Evolutionary conservation across 2,113 vertebrate species (phyloP).

Genomic region (Pachyramphus minor): DNA sequence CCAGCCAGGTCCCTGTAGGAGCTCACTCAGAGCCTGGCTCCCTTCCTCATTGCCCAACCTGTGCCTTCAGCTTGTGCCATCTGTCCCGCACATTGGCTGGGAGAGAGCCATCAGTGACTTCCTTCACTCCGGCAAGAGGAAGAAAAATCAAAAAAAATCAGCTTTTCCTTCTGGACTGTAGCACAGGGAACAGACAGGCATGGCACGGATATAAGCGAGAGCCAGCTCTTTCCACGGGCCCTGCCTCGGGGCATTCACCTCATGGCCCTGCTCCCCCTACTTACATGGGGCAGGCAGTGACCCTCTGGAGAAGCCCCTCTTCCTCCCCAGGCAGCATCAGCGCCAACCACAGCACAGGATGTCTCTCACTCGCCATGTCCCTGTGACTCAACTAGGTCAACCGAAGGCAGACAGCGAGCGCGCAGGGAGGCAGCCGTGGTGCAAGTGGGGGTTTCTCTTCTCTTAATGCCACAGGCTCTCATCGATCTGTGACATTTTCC

Average conservation of each 20-base stretch:
- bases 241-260: rapidly evolving
- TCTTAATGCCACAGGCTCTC: not conserved
- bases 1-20: not conserved
- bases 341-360: conserved; percentile 23
- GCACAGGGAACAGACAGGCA: not conserved
- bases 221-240: rapidly evolving
- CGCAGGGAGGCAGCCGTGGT: not conserved
- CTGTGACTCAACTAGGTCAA: conserved; percentile 65
- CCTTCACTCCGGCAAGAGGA: not conserved
- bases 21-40: not conserved
- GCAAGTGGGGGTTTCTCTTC: not conserved
- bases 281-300: not conserved
- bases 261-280: not conserved
- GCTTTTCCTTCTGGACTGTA: not conserved
- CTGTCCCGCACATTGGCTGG: not conserved
- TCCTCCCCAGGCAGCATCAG: not conserved
- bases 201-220: rapidly evolving
- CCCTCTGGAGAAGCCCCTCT: not conserved
- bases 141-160: not conserved
- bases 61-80: not conserved
- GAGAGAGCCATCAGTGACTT: rapidly evolving
- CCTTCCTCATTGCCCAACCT: not conserved
- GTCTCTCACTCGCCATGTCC: not conserved
- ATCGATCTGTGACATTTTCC: not conserved
- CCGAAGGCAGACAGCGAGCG: not conserved